Evolutionary conservation across 1,140 invertebrate species (phyloP).

Genomic region (Vollenhovia emeryi): DNA sequence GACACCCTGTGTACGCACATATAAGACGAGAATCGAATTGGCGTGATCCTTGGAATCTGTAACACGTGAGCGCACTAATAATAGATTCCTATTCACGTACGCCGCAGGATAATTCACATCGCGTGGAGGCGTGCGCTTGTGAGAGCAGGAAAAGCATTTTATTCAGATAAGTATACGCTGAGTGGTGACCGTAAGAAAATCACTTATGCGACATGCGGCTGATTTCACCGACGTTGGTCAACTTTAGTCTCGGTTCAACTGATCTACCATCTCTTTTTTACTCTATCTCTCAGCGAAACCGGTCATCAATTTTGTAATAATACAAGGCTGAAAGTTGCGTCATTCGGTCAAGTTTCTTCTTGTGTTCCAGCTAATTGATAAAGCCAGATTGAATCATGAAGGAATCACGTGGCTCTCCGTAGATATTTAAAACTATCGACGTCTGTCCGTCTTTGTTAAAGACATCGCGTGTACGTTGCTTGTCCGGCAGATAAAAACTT

Average conservation of each 20-base stretch:
- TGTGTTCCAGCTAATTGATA: neutral
- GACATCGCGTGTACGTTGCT: neutral
- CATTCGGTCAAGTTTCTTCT: neutral
- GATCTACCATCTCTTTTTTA: neutral
- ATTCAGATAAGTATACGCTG: neutral
- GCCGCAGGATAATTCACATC: neutral
- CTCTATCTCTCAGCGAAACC: neutral
- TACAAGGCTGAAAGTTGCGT: neutral
- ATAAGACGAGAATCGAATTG: neutral
- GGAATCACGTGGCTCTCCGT: neutral
- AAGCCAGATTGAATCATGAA: neutral
- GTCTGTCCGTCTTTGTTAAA: neutral
- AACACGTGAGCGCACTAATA: conserved; percentile 31
- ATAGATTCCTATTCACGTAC: neutral
- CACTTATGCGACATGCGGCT: neutral
- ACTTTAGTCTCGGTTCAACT: neutral
- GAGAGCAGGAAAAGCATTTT: conserved; percentile 1
- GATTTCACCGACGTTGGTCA: conserved; percentile 14
- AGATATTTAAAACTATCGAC: neutral
- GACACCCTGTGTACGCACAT: neutral
- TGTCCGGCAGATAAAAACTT: neutral
- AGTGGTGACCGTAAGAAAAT: neutral
- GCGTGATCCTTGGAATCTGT: conserved; percentile 36
- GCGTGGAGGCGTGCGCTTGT: neutral
- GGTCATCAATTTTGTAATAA: conserved; percentile 27